Evolutionary conservation across 2,888 invertebrate species (phyloP).

Genomic region (Trisateles emortualis): DNA sequence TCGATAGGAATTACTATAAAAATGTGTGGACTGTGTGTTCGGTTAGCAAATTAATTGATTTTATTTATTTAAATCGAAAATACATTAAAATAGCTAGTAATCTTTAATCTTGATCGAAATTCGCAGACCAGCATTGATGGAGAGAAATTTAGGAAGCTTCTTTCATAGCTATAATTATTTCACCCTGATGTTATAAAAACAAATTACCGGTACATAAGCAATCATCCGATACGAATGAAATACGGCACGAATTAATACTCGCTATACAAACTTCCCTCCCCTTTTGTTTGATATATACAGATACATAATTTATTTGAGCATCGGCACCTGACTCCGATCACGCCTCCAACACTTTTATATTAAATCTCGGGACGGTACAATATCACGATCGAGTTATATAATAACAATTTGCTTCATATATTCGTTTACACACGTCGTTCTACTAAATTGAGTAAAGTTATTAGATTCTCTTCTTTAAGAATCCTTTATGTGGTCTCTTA

Average conservation of each 20-base stretch:
- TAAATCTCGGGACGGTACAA: conserved; percentile 15
- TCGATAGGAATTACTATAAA: no score
- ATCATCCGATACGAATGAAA: conserved; percentile 1
- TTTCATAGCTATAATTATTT: conserved; percentile 1
- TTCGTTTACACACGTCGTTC: not conserved
- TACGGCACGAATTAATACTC: conserved; percentile 4
- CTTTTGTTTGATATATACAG: conserved; percentile 54
- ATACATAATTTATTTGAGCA: conserved; percentile 47
- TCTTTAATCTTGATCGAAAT: no score
- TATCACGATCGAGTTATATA: conserved; percentile 5
- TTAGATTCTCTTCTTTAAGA: no score
- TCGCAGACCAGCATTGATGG: no score
- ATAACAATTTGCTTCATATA: conserved; percentile 9
- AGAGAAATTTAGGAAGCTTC: no score
- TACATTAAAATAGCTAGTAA: no score
- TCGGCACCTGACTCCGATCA: conserved; percentile 53
- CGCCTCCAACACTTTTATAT: conserved; percentile 32
- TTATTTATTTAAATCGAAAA: no score
- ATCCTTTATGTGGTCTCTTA: no score
- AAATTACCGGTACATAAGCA: conserved; percentile 14
- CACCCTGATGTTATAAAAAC: conserved; percentile 15
- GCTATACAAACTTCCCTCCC: conserved; percentile 53
- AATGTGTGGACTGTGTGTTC: no score
- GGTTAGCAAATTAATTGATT: no score
- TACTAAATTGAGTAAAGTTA: not conserved